Evolutionary conservation across 2,888 invertebrate species (phyloP).

Genomic region (Epirrita christyi): DNA sequence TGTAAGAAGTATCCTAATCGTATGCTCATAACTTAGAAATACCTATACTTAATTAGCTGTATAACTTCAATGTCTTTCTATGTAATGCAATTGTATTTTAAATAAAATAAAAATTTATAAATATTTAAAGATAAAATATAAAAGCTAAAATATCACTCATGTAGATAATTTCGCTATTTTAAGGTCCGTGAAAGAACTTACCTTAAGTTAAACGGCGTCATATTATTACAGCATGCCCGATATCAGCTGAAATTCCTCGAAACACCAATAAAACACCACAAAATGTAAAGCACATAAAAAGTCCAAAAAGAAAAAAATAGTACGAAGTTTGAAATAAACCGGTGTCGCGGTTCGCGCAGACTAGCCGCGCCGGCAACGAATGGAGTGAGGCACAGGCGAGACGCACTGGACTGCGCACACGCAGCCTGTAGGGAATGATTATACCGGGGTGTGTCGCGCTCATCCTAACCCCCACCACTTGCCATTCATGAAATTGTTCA

Average conservation of each 20-base stretch:
- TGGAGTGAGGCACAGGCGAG: constrained; percentile 53
- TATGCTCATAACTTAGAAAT: too few relatives aligned
- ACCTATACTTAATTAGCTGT: too few relatives aligned
- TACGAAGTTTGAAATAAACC: constrained; percentile 66
- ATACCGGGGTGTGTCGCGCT: constrained; percentile 49
- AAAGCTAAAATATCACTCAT: neutral
- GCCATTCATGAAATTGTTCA: constrained; percentile 76
- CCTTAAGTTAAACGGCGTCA: constrained; percentile 74
- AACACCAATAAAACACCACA: constrained; percentile 56
- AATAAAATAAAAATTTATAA: too few relatives aligned
- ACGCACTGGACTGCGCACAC: constrained; percentile 45
- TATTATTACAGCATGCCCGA: constrained; percentile 71
- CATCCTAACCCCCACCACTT: constrained; percentile 69
- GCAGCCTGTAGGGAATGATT: constrained; percentile 57
- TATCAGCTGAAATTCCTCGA: constrained; percentile 37
- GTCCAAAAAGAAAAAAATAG: constrained; percentile 39
- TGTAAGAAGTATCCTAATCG: too few relatives aligned
- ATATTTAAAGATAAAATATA: neutral
- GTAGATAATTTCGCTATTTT: neutral
- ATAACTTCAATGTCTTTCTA: too few relatives aligned
- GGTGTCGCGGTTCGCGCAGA: constrained; percentile 57
- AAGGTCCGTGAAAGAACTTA: constrained; percentile 42
- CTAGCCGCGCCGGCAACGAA: constrained; percentile 55
- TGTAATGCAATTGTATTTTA: too few relatives aligned
- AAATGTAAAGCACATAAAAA: constrained; percentile 6